Base-by-base conservation (phyloP, 2,888 invertebrate species). In the Eupithecia subfuscata region DNA sequence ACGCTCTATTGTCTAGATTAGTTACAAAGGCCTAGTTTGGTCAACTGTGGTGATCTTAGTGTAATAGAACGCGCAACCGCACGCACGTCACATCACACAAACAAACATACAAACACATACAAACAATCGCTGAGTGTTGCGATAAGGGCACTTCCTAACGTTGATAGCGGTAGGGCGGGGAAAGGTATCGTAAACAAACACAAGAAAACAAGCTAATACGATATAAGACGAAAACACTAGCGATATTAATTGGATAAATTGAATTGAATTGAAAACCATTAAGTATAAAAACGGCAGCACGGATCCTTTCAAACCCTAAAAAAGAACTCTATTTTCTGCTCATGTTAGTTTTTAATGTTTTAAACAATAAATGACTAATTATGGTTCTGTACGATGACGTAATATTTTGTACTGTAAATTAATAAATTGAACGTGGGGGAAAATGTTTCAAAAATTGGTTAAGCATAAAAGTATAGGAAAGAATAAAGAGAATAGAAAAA, bases 81-180 rank as follows among this genome's bases (percentile, higher is more conserved):
- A 37, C 16, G 16, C 5, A 40, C 70, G 71, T 70, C 77, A 56
- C 18, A 43, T 3, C 65, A 71, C 18, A n/a, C 11, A 60, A 30
- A 22, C 43, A 37, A 64, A 56, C 40, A 68, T 25, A 74, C 73
- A 74, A 67, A 71, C 74, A 69, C 22, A 64, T 56, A 76, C 65
- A 71, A 68, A 73, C 64, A 64, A 30, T 60, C 72, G 72, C 71
- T 25, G 25, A 60, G 60, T 60, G 12, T 37, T 56, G 25, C 71
- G 77, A 77, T 77, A 77, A 75, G 75, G 25, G 45, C 73, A 77
- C 77, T 77, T 77, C 77, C 77, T 75, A 73, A 70, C 77, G 52
- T 48, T 71, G 74, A 77, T 77, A 75, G 45, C 43, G 8, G 25
- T 77, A 77, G 77, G 68, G 77, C 7, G 73, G 77, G 74, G 74